A percentile compares a stretch with the other conserved stretches of the same genome.
These are phyloP conservation scores for Rhadina sibilatrix DNA, from an alignment of 2,113 vertebrate genomes.

Conservation along the genomic window DNA sequence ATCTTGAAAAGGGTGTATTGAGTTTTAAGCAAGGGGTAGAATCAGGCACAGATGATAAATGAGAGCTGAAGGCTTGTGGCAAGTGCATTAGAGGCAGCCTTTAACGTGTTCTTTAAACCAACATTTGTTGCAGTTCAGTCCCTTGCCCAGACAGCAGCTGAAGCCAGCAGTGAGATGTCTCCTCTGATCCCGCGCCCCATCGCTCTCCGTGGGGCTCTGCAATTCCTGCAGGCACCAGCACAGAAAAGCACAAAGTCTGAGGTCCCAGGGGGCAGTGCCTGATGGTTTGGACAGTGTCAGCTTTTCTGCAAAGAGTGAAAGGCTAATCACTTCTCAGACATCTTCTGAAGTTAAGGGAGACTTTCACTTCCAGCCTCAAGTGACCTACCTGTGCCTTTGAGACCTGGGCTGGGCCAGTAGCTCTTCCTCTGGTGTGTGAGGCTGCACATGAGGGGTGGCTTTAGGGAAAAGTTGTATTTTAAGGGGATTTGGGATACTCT, in stretches of 20 bases:
- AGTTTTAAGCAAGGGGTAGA: background rate
- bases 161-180: background rate
- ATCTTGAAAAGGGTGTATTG: background rate
- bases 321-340: background rate
- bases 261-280: background rate
- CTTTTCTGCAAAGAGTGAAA: background rate
- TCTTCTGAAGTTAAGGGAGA: background rate
- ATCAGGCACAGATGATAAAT: background rate
- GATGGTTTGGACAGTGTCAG: background rate
- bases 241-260: background rate
- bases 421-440: background rate
- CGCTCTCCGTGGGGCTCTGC: background rate
- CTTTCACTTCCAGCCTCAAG: background rate
- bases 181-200: background rate
- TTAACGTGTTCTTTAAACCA: background rate
- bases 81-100: background rate
- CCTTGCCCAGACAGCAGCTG: background rate
- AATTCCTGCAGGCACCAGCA: background rate
- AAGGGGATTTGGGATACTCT: background rate
- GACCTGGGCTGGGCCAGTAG: background rate
- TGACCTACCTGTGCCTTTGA: background rate
- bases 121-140: background rate
- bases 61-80: background rate
- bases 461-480: background rate
- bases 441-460: background rate